phyloP scores from a whole-genome alignment of 64 coral and sea anemone genomes.

The Actinia tenebrosa region DNA sequence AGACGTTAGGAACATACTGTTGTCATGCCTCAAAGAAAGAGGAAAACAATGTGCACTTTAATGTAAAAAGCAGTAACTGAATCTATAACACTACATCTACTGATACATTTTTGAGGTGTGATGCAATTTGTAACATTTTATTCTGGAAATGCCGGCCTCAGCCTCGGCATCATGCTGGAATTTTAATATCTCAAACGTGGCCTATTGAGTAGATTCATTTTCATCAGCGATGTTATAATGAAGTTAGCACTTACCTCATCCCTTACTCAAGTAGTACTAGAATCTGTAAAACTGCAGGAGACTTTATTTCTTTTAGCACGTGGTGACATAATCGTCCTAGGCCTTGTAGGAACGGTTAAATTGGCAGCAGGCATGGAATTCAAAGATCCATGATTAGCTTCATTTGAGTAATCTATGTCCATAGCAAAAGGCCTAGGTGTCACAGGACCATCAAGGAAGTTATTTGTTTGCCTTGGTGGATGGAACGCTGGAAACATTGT shows the following conservation, averaged over 20 bases:
- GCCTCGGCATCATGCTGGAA: too few relatives aligned
- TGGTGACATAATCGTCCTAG: slow-evolving; percentile 1
- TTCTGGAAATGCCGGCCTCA: too few relatives aligned
- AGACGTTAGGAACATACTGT: too few relatives aligned
- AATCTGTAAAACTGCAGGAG: slow-evolving; percentile 9
- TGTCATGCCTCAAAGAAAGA: too few relatives aligned
- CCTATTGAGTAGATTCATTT: too few relatives aligned
- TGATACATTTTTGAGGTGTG: too few relatives aligned
- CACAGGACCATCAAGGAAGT: neutral
- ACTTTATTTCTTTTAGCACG: slow-evolving; percentile 7
- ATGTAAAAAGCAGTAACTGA: too few relatives aligned
- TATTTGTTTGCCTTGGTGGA: neutral
- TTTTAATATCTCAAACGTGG: too few relatives aligned
- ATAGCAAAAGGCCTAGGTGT: neutral
- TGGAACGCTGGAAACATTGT: neutral
- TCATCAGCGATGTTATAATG: too few relatives aligned
- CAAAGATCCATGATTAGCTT: neutral
- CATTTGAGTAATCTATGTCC: neutral
- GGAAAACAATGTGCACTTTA: too few relatives aligned
- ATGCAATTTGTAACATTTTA: too few relatives aligned
- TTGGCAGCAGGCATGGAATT: neutral
- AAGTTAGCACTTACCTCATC: neutral
- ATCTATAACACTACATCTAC: too few relatives aligned
- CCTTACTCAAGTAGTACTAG: neutral
- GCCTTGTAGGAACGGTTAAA: neutral